Percentiles rank a stretch among this genome's conserved stretches.
Evolutionary conservation across 2,113 vertebrate genomes (phyloP).

Genomic region (Phylloscopus trochiloides): DNA sequence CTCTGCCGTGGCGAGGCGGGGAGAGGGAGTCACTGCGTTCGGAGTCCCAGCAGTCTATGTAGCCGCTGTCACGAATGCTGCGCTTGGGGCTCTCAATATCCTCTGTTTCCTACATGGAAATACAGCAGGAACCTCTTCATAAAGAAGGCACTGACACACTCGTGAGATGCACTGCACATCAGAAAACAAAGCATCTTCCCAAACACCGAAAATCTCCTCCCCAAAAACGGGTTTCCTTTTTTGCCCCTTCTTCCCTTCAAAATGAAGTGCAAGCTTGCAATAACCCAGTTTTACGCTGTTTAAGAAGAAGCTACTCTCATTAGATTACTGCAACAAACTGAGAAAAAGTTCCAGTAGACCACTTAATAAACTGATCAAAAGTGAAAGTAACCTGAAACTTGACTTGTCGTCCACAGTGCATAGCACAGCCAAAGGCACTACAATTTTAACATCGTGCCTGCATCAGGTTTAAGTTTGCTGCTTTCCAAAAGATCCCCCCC

Average conservation of each 20-base stretch:
- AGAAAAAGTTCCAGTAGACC: background rate
- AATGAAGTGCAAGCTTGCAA: background rate
- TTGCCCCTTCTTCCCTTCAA: background rate
- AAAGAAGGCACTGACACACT: background rate
- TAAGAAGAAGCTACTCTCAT: background rate
- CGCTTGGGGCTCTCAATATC: constrained; percentile 89
- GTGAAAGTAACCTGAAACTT: constrained; percentile 61
- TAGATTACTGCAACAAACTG: background rate
- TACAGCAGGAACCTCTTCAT: background rate
- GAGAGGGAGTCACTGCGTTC: constrained; percentile 97
- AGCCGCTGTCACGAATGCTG: constrained; percentile 95
- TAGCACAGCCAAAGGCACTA: constrained; percentile 27
- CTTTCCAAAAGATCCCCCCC: background rate
- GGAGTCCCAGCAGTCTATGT: constrained; percentile 96
- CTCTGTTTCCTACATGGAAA: constrained; percentile 83
- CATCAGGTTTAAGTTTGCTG: background rate
- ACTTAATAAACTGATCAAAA: constrained; percentile 21
- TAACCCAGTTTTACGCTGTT: background rate
- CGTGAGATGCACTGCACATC: background rate
- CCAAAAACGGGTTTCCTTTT: background rate
- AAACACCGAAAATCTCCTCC: background rate
- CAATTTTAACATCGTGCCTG: constrained; percentile 32
- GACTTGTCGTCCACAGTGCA: constrained; percentile 63
- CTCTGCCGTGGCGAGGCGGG: constrained; percentile 87
- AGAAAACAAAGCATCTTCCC: background rate